Conservation (phyloP, 2,113 vertebrate species). For the Heloderma charlesbogerti region DNA sequence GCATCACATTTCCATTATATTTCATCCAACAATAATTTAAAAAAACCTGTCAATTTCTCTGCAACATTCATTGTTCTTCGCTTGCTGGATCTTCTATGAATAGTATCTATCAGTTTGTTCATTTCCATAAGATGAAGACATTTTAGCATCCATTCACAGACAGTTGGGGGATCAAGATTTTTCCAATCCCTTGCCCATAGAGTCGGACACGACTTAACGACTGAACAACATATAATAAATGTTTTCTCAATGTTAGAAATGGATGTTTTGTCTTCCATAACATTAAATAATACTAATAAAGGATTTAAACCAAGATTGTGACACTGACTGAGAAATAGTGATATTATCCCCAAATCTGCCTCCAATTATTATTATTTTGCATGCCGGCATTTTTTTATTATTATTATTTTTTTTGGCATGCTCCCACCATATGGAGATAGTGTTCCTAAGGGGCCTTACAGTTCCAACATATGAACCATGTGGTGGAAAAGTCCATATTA, state of each 20-base stretch:
- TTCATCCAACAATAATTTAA: neutral
- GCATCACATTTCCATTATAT: neutral
- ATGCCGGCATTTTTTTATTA: too few relatives aligned
- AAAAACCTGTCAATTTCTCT: neutral
- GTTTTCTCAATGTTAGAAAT: neutral
- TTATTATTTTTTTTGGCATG: too few relatives aligned
- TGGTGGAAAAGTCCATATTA: too few relatives aligned
- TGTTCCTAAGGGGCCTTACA: too few relatives aligned
- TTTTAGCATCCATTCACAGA: neutral
- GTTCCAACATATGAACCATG: too few relatives aligned
- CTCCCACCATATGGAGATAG: too few relatives aligned
- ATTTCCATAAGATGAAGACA: neutral
- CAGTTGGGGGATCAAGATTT: neutral
- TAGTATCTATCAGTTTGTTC: neutral
- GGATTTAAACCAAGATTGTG: neutral
- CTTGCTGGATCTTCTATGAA: neutral
- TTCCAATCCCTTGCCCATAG: neutral
- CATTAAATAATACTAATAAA: neutral
- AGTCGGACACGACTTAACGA: too few relatives aligned
- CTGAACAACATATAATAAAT: neutral
- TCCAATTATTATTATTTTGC: too few relatives aligned
- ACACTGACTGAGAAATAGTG: too few relatives aligned
- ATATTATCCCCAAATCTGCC: too few relatives aligned
- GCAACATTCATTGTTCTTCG: neutral
- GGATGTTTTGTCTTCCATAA: neutral